These are phyloP conservation scores for Odontocolon sp. DNA, from an alignment of 2,888 invertebrate species.

Conservation along the genomic window DNA sequence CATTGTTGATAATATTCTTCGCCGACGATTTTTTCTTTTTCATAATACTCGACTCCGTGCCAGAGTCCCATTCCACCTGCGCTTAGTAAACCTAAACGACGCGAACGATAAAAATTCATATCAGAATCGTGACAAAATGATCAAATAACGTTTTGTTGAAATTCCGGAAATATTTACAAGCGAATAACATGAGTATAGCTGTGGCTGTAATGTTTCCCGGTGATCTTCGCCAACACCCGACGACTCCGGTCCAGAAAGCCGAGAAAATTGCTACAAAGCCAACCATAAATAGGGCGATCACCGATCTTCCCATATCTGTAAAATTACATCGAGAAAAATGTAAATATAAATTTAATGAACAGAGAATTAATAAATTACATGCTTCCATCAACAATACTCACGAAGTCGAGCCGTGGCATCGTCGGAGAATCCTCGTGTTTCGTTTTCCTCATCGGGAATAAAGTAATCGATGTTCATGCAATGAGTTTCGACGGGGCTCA, in stretches of 20 bases:
- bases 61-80: slow-evolving; percentile 97
- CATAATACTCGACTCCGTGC: slow-evolving; percentile 98
- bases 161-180: slow-evolving; percentile 83
- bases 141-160: background rate
- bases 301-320: slow-evolving; percentile 93
- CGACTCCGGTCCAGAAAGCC: slow-evolving; percentile 97
- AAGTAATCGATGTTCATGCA: slow-evolving; percentile 97
- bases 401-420: slow-evolving; percentile 92
- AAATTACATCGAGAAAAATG: slow-evolving; percentile 41
- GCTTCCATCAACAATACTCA: slow-evolving; percentile 81
- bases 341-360: background rate
- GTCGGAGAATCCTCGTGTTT: slow-evolving; percentile 89
- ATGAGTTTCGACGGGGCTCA: slow-evolving; percentile 96
- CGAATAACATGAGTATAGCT: slow-evolving; percentile 93
- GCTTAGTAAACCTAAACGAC: slow-evolving; percentile 88
- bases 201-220: slow-evolving; percentile 97
- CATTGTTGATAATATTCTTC: slow-evolving; percentile 96
- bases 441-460: slow-evolving; percentile 93
- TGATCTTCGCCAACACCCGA: slow-evolving; percentile 98
- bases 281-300: slow-evolving; percentile 95
- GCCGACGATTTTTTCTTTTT: slow-evolving; percentile 95
- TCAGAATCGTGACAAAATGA: background rate
- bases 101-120: background rate
- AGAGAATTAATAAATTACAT: background rate
- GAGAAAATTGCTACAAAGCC: slow-evolving; percentile 95